phyloP scores from a whole-genome alignment of 2,888 invertebrate genomes.

The Eudemis profundana region DNA sequence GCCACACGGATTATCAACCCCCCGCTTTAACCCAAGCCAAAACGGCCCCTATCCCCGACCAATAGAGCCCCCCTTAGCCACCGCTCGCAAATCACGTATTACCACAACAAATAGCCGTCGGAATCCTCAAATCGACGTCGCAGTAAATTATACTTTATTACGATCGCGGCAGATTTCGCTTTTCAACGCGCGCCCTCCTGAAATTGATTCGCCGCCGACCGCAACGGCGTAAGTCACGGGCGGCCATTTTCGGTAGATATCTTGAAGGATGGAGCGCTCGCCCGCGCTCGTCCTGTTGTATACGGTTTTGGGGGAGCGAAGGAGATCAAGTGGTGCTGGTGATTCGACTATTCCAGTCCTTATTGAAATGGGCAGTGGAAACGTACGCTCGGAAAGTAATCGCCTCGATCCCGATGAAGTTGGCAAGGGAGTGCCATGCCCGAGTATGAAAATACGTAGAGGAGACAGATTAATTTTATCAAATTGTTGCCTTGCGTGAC shows the following conservation, averaged over 20 bases:
- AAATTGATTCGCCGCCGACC: constrained; percentile 78
- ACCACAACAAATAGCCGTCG: constrained; percentile 75
- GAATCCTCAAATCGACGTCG: constrained; percentile 61
- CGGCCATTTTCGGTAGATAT: constrained; percentile 53
- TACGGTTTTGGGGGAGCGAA: constrained; percentile 50
- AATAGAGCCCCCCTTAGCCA: constrained; percentile 54
- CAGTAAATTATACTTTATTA: constrained; percentile 70
- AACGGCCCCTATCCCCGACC: constrained; percentile 55
- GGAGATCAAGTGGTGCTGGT: constrained; percentile 59
- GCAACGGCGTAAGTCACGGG: constrained; percentile 68
- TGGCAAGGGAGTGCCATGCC: constrained; percentile 71
- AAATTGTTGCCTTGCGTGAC: constrained; percentile 38
- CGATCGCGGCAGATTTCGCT: constrained; percentile 56
- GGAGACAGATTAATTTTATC: constrained; percentile 45
- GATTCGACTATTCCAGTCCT: constrained; percentile 29
- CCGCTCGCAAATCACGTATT: constrained; percentile 79
- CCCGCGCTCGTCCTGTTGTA: constrained; percentile 52
- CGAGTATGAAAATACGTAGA: constrained; percentile 54
- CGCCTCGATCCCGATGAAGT: constrained; percentile 81
- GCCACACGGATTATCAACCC: constrained; percentile 53
- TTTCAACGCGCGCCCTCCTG: constrained; percentile 65
- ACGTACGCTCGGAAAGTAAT: constrained; percentile 79
- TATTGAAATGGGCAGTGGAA: constrained; percentile 52
- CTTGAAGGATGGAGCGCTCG: constrained; percentile 58
- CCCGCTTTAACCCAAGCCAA: constrained; percentile 50